Evolutionary conservation across 1,140 invertebrate species (phyloP).

Genomic region (Cyrtorhinus lividipennis): DNA sequence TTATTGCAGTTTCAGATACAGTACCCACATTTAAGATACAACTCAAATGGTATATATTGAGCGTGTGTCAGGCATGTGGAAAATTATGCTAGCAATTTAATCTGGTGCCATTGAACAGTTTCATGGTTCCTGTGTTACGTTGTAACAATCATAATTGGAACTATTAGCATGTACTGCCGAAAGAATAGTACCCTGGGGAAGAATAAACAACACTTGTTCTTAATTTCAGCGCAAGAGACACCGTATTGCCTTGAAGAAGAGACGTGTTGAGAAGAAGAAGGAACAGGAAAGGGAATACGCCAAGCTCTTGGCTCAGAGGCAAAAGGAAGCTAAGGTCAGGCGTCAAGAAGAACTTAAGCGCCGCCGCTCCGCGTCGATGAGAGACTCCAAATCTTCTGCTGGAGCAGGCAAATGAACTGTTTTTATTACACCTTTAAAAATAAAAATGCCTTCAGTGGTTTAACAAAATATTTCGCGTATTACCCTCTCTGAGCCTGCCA

Average conservation of each 20-base stretch:
- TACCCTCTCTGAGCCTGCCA: too few species aligned
- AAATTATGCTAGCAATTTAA: background rate
- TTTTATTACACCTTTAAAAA: constrained; percentile 5
- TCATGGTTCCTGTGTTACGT: background rate
- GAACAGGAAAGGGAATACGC: constrained; percentile 88
- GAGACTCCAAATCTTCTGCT: constrained; percentile 46
- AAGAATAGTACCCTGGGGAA: too few species aligned
- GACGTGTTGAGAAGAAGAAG: constrained; percentile 69
- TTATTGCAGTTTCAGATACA: too few species aligned
- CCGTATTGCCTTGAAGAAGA: constrained; percentile 81
- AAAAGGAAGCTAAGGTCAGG: constrained; percentile 92
- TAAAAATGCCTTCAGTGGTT: constrained; percentile 1
- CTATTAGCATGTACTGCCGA: too few species aligned
- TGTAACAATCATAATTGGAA: too few species aligned
- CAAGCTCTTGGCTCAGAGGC: constrained; percentile 84
- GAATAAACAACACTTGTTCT: too few species aligned
- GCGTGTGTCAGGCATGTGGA: background rate
- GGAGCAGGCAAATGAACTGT: constrained; percentile 5
- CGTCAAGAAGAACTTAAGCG: constrained; percentile 58
- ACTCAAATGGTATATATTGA: background rate
- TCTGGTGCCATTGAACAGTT: background rate
- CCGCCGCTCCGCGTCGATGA: constrained; percentile 58
- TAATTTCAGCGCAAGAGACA: constrained; percentile 72
- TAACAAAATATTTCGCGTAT: too few species aligned
- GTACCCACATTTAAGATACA: background rate